Base-by-base conservation (phyloP, 1,140 invertebrate genomes). In the Scylla paramamosain region DNA sequence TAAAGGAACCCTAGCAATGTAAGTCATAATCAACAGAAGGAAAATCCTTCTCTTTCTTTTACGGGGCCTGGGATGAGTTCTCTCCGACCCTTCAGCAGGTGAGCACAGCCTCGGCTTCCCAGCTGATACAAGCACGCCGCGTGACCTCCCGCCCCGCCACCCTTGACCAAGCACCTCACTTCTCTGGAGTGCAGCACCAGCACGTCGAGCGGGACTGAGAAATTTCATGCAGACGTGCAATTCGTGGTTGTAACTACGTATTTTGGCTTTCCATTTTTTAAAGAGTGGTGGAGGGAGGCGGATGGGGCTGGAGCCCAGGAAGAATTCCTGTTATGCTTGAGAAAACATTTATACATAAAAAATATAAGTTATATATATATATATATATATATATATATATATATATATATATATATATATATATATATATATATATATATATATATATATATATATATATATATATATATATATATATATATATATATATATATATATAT, bases 311-410 rank as follows among this genome's bases (percentile, higher is more conserved):
- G 67, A 1, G 67, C 6, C 67, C n/a, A 77, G 1, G 1, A 77
- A 20, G n/a, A 77, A n/a, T 77, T 77, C n/a, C 12, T 25, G 67
- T 77, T 77, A 7, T 25, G 67, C 67, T 77, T 77, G 20, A 77
- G 10, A n/a, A 77, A 77, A 77, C 67, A 77, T 77, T 77, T 77
- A 77, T n/a, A 59, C 20, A 77, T 77, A n/a, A 20, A 67, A 7
- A 77, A 59, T 20, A 59, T 59, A 14, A 59, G 8, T 16, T 77
- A 77, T n/a, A 77, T 77, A 77, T 77, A 77, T 77, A 77, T 77
- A 77, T 77, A 77, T 77, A 77, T 77, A 77, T 77, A 77, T 77
- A 77, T 77, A 77, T 77, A 77, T 77, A 77, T 77, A 77, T 77
- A 77, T 77, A 77, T 77, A 77, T 77, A 77, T 77, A 77, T 77